These are phyloP conservation scores for Dryobota labecula DNA, from an alignment of 2,888 invertebrate genomes.

Conservation along the genomic window DNA sequence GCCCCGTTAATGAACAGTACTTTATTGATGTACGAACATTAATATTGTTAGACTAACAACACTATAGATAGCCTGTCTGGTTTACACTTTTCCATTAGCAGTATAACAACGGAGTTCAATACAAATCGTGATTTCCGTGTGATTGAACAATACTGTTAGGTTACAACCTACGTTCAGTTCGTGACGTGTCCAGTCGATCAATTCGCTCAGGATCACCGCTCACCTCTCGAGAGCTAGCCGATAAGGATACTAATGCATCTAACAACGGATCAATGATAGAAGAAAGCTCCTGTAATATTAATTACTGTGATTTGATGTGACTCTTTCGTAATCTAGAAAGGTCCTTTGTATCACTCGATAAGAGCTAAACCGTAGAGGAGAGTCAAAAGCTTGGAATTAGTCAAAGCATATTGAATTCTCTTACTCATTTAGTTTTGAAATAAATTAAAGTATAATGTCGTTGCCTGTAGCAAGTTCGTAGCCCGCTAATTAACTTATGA, in stretches of 20 bases:
- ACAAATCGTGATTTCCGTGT: slow-evolving; percentile 62
- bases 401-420: slow-evolving; percentile 9
- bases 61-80: not conserved
- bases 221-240: slow-evolving; percentile 5
- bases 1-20: not conserved
- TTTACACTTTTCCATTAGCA: slow-evolving; percentile 27
- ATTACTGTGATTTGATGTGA: not conserved
- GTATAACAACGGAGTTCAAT: slow-evolving; percentile 33
- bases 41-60: not conserved
- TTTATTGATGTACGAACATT: not conserved
- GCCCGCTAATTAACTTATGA: slow-evolving; percentile 41
- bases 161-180: slow-evolving; percentile 28
- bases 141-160: slow-evolving; percentile 51
- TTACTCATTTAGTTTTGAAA: slow-evolving; percentile 1
- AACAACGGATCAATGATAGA: slow-evolving; percentile 3
- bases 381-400: slow-evolving; percentile 11
- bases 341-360: not conserved
- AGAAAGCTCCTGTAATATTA: not conserved
- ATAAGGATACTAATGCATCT: not conserved
- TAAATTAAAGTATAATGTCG: slow-evolving; percentile 11
- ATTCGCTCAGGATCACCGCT: slow-evolving; percentile 25
- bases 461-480: slow-evolving; percentile 10
- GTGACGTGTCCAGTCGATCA: slow-evolving; percentile 44
- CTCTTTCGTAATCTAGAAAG: not conserved
- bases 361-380: not conserved